These are phyloP conservation scores for Champsocephalus esox DNA, from an alignment of 2,797 vertebrate genomes.

Conservation along the genomic window DNA sequence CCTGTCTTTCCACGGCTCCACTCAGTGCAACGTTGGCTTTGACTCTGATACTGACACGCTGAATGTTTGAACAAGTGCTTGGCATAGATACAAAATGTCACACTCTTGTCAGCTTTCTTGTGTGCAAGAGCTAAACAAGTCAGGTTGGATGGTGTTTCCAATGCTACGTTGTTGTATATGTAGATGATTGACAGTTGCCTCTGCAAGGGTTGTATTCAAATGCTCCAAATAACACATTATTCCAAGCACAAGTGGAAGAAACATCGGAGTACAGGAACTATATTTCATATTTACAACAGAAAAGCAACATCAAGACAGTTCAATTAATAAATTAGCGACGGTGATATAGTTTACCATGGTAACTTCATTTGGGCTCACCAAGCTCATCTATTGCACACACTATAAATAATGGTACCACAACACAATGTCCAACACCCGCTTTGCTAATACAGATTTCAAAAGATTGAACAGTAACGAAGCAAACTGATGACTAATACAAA, in stretches of 20 bases:
- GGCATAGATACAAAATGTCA: constrained; percentile 14
- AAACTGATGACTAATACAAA: too few relatives aligned
- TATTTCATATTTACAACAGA: background rate
- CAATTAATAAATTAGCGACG: too few relatives aligned
- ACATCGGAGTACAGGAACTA: background rate
- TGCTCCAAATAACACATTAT: background rate
- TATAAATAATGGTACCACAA: too few relatives aligned
- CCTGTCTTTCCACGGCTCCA: background rate
- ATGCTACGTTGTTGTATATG: background rate
- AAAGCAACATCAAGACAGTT: background rate
- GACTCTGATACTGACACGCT: background rate
- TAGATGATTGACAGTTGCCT: constrained; percentile 1
- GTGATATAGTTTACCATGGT: too few relatives aligned
- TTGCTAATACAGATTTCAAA: too few relatives aligned
- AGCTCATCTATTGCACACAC: too few relatives aligned
- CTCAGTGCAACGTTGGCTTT: constrained; percentile 18
- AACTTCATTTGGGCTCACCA: too few relatives aligned
- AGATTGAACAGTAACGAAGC: too few relatives aligned
- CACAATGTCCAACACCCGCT: too few relatives aligned
- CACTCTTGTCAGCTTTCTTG: background rate
- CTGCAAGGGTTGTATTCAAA: background rate
- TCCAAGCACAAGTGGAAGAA: background rate
- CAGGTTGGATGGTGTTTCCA: constrained; percentile 8
- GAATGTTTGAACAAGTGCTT: constrained; percentile 5
- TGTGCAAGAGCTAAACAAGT: background rate